phyloP scores from a whole-genome alignment of 2,113 vertebrate species.

The Ochotona curzoniae region DNA sequence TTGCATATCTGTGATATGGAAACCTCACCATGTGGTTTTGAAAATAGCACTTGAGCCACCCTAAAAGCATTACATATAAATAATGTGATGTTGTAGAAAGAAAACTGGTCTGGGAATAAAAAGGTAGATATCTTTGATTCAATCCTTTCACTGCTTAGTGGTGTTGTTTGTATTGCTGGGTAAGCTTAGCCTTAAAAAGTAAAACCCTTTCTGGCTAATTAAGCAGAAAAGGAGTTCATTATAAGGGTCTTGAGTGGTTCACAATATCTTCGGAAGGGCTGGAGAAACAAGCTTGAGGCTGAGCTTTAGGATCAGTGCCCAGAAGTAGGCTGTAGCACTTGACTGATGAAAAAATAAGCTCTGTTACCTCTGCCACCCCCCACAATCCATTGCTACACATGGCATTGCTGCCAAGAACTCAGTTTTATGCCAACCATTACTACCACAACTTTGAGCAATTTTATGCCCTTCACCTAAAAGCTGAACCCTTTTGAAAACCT shows the following conservation, averaged over 20 bases:
- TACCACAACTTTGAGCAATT: not conserved
- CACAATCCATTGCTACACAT: not conserved
- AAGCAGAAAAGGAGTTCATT: constrained; percentile 57
- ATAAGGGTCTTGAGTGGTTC: constrained; percentile 59
- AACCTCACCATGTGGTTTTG: constrained; percentile 6
- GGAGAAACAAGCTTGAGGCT: constrained; percentile 49
- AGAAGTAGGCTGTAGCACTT: constrained; percentile 50
- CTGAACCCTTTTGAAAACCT: not conserved
- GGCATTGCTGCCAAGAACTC: constrained; percentile 17
- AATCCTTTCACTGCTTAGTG: constrained; percentile 50
- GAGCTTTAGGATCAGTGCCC: constrained; percentile 51
- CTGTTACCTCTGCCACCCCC: constrained; percentile 5
- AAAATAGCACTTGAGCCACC: constrained; percentile 50
- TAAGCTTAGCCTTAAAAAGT: constrained; percentile 50
- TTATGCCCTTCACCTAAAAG: not conserved
- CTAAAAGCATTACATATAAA: constrained; percentile 61
- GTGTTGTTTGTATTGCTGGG: constrained; percentile 61
- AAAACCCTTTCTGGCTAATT: constrained; percentile 62
- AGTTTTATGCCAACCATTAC: not conserved
- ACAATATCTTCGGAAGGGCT: constrained; percentile 57
- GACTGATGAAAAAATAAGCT: constrained; percentile 66
- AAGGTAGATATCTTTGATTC: constrained; percentile 52
- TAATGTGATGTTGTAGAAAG: constrained; percentile 43
- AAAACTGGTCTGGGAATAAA: constrained; percentile 56
- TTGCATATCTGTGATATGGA: constrained; percentile 40